Conservation (phyloP, 1,140 invertebrate genomes). For the Phenacoccus solenopsis region DNA sequence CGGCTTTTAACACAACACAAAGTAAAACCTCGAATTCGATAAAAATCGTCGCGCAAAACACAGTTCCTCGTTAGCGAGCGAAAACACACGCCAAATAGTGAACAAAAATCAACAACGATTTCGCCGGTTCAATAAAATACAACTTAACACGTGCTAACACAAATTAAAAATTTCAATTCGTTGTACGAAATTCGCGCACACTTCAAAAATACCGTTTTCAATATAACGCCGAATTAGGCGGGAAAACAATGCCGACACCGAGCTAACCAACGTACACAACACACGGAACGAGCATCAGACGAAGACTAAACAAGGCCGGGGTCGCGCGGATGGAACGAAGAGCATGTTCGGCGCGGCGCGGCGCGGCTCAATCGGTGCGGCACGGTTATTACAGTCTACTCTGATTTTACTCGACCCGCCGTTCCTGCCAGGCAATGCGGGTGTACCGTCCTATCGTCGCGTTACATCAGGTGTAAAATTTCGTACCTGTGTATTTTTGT, state of each 20-base stretch:
- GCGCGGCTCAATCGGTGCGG: background rate
- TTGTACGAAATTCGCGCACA: no score
- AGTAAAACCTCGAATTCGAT: no score
- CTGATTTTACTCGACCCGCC: background rate
- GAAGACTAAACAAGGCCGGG: background rate
- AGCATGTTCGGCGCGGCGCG: background rate
- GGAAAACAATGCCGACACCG: background rate
- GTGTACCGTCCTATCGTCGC: background rate
- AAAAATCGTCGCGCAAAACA: no score
- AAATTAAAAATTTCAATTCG: no score
- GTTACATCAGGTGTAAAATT: no score
- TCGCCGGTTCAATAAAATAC: no score
- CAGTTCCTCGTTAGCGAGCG: no score
- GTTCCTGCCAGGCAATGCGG: background rate
- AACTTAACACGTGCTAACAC: no score
- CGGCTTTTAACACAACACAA: no score
- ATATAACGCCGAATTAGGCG: background rate
- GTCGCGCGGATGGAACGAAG: background rate
- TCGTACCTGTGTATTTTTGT: background rate
- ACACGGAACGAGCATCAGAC: background rate
- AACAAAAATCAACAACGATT: no score
- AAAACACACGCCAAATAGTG: no score
- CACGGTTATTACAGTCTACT: slow-evolving; percentile 11
- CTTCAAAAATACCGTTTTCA: no score
- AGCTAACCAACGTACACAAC: background rate